phyloP scores from a whole-genome alignment of 2,888 invertebrate genomes.

The Tipula unca region DNA sequence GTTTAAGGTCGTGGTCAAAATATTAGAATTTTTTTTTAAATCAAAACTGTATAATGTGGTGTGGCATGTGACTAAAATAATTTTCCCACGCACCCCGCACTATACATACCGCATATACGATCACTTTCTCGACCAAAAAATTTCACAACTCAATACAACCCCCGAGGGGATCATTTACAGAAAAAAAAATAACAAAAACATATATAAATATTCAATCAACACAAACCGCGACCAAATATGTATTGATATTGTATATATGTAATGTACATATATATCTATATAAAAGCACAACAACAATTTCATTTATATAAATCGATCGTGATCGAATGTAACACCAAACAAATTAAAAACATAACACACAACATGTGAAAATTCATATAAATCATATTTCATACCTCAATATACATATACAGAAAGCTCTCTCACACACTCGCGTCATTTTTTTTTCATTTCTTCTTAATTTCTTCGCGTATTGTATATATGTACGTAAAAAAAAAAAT shows the following conservation, averaged over 20 bases:
- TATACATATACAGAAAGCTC: background rate
- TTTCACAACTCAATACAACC: background rate
- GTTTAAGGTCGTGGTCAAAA: background rate
- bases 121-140: background rate
- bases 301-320: background rate
- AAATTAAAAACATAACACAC: background rate
- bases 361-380: background rate
- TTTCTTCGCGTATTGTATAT: background rate
- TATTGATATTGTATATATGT: too few species aligned
- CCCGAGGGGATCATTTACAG: background rate
- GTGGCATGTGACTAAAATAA: too few species aligned
- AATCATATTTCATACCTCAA: background rate
- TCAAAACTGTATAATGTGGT: too few species aligned
- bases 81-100: too few species aligned
- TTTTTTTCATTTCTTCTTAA: background rate
- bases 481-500: background rate
- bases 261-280: background rate
- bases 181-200: background rate
- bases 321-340: slow-evolving; percentile 3
- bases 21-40: background rate
- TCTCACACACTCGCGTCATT: background rate
- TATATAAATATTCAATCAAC: background rate
- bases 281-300: background rate
- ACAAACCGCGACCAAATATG: background rate
- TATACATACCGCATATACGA: too few species aligned